Conservation (phyloP, 2,888 invertebrate genomes). For the Galeopsomyia nigrocyanea region DNA sequence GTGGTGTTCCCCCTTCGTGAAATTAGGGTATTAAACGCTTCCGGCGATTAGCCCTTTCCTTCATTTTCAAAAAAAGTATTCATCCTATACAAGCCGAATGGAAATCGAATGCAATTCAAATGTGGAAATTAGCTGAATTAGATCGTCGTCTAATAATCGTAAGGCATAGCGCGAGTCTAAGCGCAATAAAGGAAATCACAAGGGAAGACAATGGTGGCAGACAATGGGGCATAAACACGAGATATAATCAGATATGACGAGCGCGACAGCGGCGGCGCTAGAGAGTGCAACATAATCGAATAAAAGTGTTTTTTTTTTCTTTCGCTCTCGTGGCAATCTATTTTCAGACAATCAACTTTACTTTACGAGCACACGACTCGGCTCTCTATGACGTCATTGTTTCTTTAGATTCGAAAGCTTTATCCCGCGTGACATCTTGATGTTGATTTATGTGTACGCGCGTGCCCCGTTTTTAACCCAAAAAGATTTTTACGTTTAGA, state of each 20-base stretch:
- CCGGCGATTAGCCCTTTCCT: slow-evolving; percentile 45
- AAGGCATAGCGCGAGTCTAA: slow-evolving; percentile 24
- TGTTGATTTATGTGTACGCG: too few relatives aligned
- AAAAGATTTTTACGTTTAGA: too few relatives aligned
- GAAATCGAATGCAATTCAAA: neutral
- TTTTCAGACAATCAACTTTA: slow-evolving; percentile 37
- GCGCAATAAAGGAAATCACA: slow-evolving; percentile 40
- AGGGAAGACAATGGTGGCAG: slow-evolving; percentile 40
- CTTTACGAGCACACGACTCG: neutral
- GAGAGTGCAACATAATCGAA: slow-evolving; percentile 45
- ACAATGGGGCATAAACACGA: slow-evolving; percentile 37
- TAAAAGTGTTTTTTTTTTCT: slow-evolving; percentile 45
- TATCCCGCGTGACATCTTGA: too few relatives aligned
- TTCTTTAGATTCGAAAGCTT: too few relatives aligned
- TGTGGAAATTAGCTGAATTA: slow-evolving; percentile 24
- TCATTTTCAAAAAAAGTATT: neutral
- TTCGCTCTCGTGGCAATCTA: slow-evolving; percentile 35
- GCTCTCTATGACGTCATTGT: neutral
- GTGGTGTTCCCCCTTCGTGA: slow-evolving; percentile 32
- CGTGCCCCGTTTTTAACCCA: too few relatives aligned
- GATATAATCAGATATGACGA: slow-evolving; percentile 42
- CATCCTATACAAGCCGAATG: neutral
- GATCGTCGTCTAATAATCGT: slow-evolving; percentile 34
- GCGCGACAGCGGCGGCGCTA: neutral
- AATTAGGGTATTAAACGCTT: slow-evolving; percentile 50